Conservation (phyloP, 64 coral and sea anemone genomes). For the Montipora cactus region DNA sequence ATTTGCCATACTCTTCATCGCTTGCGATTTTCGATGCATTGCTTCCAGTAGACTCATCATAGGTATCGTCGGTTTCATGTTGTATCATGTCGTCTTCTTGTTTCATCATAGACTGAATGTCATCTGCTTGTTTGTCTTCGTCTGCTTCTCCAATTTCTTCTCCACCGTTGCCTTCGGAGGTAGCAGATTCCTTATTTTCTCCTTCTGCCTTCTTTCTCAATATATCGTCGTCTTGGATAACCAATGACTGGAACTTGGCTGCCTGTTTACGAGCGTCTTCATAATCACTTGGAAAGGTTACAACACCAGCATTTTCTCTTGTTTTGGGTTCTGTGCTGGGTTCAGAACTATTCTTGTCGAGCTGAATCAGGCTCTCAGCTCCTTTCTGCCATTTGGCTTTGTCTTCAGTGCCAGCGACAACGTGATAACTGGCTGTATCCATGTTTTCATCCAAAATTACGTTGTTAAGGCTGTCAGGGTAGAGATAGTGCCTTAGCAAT, state of each 20-base stretch:
- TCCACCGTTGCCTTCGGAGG: neutral
- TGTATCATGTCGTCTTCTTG: slow-evolving; percentile 47
- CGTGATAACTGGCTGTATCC: slow-evolving; percentile 44
- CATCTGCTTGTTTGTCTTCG: slow-evolving; percentile 8
- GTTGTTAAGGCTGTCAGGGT: slow-evolving; percentile 36
- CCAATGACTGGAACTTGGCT: slow-evolving; percentile 15
- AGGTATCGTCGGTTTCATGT: neutral
- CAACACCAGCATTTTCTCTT: neutral
- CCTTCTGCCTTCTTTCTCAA: slow-evolving; percentile 8
- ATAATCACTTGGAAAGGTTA: neutral
- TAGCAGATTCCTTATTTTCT: neutral
- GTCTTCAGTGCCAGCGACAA: slow-evolving; percentile 19
- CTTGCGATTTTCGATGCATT: neutral
- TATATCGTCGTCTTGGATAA: slow-evolving; percentile 43
- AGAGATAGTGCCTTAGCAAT: slow-evolving; percentile 54
- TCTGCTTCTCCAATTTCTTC: neutral
- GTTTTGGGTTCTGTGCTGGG: neutral
- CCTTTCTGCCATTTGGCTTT: slow-evolving; percentile 52
- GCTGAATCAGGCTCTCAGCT: slow-evolving; percentile 18
- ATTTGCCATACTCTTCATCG: neutral
- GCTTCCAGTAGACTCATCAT: neutral
- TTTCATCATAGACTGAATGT: slow-evolving; percentile 43
- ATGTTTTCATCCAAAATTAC: slow-evolving; percentile 28
- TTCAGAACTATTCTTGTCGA: neutral
- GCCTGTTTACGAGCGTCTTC: slow-evolving; percentile 35